A percentile compares a stretch with the other conserved stretches of the same genome.
Evolutionary conservation across 1,140 invertebrate genomes (phyloP).

Genomic region (Helicoverpa armigera): DNA sequence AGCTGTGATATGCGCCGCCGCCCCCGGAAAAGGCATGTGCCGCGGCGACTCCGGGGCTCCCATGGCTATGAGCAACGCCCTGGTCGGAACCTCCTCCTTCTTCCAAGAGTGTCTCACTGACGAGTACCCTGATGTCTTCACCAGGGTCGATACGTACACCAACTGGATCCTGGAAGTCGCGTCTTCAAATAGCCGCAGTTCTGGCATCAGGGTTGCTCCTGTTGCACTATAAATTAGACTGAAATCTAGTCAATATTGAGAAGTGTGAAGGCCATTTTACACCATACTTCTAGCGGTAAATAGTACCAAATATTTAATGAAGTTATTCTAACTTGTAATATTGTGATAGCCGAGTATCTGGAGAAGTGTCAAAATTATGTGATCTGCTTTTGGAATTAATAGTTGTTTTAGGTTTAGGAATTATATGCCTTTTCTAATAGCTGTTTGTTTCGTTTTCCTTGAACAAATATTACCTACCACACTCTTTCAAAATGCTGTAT

Average conservation of each 20-base stretch:
- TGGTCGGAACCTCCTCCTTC: conserved; percentile 67
- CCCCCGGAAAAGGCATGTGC: conserved; percentile 61
- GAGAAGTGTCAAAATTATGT: conserved; percentile 10
- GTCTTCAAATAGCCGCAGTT: not conserved
- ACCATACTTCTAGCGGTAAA: too few relatives aligned
- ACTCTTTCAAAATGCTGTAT: too few relatives aligned
- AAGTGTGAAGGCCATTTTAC: not conserved
- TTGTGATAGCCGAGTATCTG: not conserved
- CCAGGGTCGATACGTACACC: conserved; percentile 66
- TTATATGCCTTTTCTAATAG: not conserved
- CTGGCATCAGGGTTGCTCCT: not conserved
- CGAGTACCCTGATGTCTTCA: conserved; percentile 68
- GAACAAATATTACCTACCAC: not conserved
- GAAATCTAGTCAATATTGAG: not conserved
- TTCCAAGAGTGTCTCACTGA: conserved; percentile 60
- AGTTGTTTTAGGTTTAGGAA: not conserved
- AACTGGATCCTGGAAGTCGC: conserved; percentile 66
- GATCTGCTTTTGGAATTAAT: conserved; percentile 16
- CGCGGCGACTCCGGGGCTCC: conserved; percentile 71
- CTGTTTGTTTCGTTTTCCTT: not conserved
- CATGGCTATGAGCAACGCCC: conserved; percentile 60
- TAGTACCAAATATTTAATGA: too few relatives aligned
- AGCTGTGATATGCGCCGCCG: conserved; percentile 68
- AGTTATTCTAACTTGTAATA: too few relatives aligned
- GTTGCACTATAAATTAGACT: not conserved